Percentiles rank a stretch among this genome's conserved stretches.
Evolutionary conservation across 2,888 invertebrate species (phyloP).

Genomic region (Eupithecia pulchellata): DNA sequence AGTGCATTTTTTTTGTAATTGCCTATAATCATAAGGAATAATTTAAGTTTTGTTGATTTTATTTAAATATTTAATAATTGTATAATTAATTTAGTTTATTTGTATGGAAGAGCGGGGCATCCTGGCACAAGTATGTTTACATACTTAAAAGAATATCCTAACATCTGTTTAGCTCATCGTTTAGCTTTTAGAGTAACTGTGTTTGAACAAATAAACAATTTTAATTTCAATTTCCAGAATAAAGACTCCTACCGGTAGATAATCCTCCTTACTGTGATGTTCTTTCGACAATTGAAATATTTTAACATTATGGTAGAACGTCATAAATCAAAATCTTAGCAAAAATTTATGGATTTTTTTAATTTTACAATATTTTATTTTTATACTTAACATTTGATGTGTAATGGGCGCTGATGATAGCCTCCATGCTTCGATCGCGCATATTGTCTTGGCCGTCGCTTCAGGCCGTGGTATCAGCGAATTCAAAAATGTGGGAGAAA

Average conservation of each 20-base stretch:
- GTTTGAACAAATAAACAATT: too few species aligned
- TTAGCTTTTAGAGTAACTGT: too few species aligned
- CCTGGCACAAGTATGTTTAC: too few species aligned
- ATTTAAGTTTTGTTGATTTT: too few species aligned
- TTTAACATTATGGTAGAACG: constrained; percentile 2
- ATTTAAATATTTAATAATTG: too few species aligned
- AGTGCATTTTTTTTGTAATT: too few species aligned
- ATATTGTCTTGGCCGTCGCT: constrained; percentile 67
- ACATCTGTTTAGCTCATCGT: too few species aligned
- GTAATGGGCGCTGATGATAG: constrained; percentile 67
- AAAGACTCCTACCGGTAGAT: neutral
- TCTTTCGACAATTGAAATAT: neutral
- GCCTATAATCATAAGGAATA: too few species aligned
- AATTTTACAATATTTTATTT: constrained; percentile 26
- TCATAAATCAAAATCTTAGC: neutral
- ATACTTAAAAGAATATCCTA: too few species aligned
- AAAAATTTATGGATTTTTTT: neutral
- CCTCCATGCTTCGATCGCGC: constrained; percentile 66
- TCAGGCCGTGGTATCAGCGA: constrained; percentile 62
- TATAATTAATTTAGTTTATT: too few species aligned
- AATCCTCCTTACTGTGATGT: neutral
- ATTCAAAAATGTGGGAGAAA: constrained; percentile 44
- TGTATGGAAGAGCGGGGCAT: too few species aligned
- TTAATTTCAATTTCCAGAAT: neutral
- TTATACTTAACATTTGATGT: constrained; percentile 37